Evolutionary conservation across 2,888 invertebrate species (phyloP).

Genomic region (Ethmia dodecea): DNA sequence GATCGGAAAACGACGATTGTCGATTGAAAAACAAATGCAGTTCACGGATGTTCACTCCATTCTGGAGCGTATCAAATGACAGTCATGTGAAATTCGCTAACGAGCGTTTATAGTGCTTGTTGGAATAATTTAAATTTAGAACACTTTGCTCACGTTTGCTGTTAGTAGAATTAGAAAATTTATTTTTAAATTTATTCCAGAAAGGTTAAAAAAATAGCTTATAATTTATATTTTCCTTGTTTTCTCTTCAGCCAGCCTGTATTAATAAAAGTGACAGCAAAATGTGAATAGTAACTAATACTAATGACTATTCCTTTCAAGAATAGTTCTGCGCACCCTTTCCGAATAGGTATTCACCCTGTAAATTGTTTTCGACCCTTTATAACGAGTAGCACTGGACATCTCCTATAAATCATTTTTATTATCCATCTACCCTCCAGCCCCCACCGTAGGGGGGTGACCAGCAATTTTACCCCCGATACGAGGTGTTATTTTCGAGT

Average conservation of each 20-base stretch:
- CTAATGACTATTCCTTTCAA: slow-evolving; percentile 9
- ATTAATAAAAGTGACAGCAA: too few relatives aligned
- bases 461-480: slow-evolving; percentile 43
- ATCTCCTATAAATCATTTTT: slow-evolving; percentile 73
- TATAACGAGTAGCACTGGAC: slow-evolving; percentile 60
- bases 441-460: slow-evolving; percentile 44
- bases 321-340: slow-evolving; percentile 25
- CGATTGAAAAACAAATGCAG: slow-evolving; percentile 18
- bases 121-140: too few relatives aligned
- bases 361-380: slow-evolving; percentile 71
- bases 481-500: slow-evolving; percentile 37
- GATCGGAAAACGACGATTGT: slow-evolving; percentile 33
- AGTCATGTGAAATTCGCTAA: too few relatives aligned
- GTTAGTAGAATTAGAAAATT: too few relatives aligned
- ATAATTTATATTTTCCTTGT: too few relatives aligned
- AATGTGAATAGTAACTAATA: too few relatives aligned
- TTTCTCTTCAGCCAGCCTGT: too few relatives aligned
- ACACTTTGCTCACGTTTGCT: too few relatives aligned
- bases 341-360: slow-evolving; percentile 30
- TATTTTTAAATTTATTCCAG: too few relatives aligned
- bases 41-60: slow-evolving; percentile 1
- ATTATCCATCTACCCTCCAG: slow-evolving; percentile 47
- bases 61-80: slow-evolving; percentile 1
- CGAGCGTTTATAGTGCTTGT: too few relatives aligned
- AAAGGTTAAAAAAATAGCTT: too few relatives aligned